Evolutionary conservation across 1,140 invertebrate species (phyloP), one percentile per base, ranked within the genome.

Genomic region (Drosophila bocki): DNA sequence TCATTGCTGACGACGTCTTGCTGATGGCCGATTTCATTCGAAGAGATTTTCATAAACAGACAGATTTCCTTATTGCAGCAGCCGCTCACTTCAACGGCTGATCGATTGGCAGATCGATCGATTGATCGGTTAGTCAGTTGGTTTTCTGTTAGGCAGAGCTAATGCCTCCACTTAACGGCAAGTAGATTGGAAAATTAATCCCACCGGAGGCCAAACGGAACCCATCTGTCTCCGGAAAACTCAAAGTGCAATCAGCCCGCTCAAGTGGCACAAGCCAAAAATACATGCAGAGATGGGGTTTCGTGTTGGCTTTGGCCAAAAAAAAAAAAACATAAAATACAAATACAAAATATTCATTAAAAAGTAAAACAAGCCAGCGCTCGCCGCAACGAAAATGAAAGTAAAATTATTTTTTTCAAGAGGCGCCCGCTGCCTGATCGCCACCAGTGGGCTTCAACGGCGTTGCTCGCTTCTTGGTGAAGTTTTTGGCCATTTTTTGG

Each of bases 371-470:
- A 82, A 75, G 74, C 63, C 58, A 79, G 70, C 70, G 59, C 47
- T 37, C 39, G 50, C 63, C 72, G 22, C 64, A 78, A 45, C 80
- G 75, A 90, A 90, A 90, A 90, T 90, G 85, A 90, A 90, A 90
- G 85, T 90, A 90, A 90, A 88, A 90, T 90, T 61, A 82, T 82
- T 84, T 75, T 86, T 78, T 81, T 70, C 51, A 77, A 58, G 63
- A 64, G 59, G 44, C 69, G 19, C 50, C 65, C 63, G 50, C 45
- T 78, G 62, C 62, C 45, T 50, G 47, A 60, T 56, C 41, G 45
- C 48, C 75, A 50, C 9, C 29, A 39, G 60, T 67, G 50, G 56
- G 65, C 47, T 69, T 67, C 37, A 41, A 22, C 63, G 41, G 56
- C 53, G 39, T 22, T 12, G 50, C 47, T 60, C 62, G 80, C 81